Evolutionary conservation across 2,113 vertebrate genomes (phyloP).

Genomic region (Candoia aspera): DNA sequence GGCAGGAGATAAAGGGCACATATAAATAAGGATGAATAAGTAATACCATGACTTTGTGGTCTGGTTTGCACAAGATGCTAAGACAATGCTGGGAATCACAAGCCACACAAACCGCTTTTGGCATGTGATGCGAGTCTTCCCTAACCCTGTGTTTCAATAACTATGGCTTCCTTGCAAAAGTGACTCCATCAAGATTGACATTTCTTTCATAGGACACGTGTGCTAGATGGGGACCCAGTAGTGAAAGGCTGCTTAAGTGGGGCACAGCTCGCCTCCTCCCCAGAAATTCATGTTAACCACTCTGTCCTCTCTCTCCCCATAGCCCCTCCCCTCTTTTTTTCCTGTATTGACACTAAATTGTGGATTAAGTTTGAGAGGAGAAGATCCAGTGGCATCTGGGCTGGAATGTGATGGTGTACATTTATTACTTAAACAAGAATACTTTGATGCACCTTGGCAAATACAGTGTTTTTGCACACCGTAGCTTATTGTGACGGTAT

Average conservation of each 20-base stretch:
- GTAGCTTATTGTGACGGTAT: background rate
- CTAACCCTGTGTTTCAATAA: background rate
- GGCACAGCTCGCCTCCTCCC: background rate
- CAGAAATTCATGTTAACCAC: background rate
- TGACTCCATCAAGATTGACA: background rate
- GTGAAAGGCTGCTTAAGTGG: background rate
- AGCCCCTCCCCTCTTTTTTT: accelerated
- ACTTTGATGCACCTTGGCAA: background rate
- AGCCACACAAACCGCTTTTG: background rate
- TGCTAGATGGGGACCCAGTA: background rate
- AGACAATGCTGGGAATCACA: background rate
- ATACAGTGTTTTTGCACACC: background rate
- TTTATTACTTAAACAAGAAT: background rate
- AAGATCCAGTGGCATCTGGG: too few species aligned
- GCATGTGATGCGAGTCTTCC: background rate
- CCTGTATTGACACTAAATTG: background rate
- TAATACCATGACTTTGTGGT: background rate
- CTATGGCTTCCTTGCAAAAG: background rate
- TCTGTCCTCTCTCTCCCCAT: background rate
- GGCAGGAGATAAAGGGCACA: background rate
- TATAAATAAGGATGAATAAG: background rate
- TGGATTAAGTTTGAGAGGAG: background rate
- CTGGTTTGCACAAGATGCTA: background rate
- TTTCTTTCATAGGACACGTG: background rate
- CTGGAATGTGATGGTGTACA: background rate